Evolutionary conservation across 2,888 invertebrate species (phyloP).

Genomic region (Lamellibrachia columna): DNA sequence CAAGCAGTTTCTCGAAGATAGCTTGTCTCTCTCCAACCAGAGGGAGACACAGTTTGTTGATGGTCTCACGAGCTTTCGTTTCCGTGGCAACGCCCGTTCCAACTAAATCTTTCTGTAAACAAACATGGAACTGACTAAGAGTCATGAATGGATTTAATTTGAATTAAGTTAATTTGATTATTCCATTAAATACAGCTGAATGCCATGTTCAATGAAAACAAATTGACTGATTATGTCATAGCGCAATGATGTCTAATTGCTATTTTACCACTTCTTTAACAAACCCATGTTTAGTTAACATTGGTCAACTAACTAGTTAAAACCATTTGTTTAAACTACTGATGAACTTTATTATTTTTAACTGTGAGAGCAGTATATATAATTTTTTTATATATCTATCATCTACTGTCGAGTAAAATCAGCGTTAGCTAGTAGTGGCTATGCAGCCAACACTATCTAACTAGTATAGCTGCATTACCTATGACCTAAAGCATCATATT

Average conservation of each 20-base stretch:
- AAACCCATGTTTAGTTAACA: no score
- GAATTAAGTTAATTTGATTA: not conserved
- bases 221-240: no score
- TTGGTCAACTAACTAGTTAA: no score
- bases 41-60: conserved; percentile 59
- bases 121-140: not conserved
- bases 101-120: conserved; percentile 43
- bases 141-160: not conserved
- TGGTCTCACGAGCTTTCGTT: conserved; percentile 50
- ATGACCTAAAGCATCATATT: not conserved
- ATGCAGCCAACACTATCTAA: not conserved
- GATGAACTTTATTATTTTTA: no score
- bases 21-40: conserved; percentile 61
- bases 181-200: no score
- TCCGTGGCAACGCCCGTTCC: conserved; percentile 52
- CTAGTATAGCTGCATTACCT: not conserved
- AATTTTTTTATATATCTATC: no score
- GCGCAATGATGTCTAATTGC: no score
- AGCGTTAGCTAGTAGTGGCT: not conserved
- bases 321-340: no score
- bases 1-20: conserved; percentile 58
- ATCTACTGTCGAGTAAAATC: no score
- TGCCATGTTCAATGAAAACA: no score
- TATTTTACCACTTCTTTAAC: no score
- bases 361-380: no score